A percentile compares a stretch with the other conserved stretches of the same genome.
Conservation (phyloP, 2,888 invertebrate genomes). For the Epinotia nisella region DNA sequence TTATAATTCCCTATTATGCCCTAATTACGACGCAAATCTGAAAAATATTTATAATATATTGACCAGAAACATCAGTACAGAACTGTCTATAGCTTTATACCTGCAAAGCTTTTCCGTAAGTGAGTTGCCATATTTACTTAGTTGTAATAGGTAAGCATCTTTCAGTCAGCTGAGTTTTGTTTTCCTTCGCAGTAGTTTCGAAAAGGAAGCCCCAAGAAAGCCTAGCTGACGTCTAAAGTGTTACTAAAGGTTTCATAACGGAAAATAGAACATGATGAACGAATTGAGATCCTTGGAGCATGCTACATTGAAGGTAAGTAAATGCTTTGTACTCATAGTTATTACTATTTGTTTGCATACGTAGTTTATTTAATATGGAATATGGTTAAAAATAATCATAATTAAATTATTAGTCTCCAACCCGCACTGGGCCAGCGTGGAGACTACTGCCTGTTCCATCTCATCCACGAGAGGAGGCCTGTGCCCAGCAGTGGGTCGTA, state of each 20-base stretch:
- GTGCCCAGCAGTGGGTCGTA: no score
- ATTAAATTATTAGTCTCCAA: no score
- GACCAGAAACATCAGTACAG: neutral
- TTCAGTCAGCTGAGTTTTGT: slow-evolving; percentile 82
- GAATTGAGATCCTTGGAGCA: slow-evolving; percentile 98
- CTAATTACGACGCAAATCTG: slow-evolving; percentile 36
- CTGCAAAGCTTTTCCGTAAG: slow-evolving; percentile 16
- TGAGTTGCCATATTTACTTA: slow-evolving; percentile 45
- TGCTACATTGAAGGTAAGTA: slow-evolving; percentile 94
- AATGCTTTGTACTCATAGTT: slow-evolving; percentile 11
- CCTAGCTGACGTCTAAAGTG: neutral
- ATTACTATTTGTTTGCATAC: neutral
- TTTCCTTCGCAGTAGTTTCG: slow-evolving; percentile 64
- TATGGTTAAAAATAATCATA: neutral
- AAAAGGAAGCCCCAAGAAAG: slow-evolving; percentile 20
- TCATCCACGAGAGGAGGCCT: no score
- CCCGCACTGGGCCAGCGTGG: no score
- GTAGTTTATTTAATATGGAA: slow-evolving; percentile 1
- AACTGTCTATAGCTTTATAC: neutral
- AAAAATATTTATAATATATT: neutral
- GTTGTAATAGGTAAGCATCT: slow-evolving; percentile 26
- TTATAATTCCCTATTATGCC: slow-evolving; percentile 23
- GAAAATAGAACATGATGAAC: slow-evolving; percentile 86
- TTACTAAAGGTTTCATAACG: slow-evolving; percentile 40
- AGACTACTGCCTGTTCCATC: no score